phyloP scores from a whole-genome alignment of 1,140 invertebrate genomes.

The Euglossa dilemma region DNA sequence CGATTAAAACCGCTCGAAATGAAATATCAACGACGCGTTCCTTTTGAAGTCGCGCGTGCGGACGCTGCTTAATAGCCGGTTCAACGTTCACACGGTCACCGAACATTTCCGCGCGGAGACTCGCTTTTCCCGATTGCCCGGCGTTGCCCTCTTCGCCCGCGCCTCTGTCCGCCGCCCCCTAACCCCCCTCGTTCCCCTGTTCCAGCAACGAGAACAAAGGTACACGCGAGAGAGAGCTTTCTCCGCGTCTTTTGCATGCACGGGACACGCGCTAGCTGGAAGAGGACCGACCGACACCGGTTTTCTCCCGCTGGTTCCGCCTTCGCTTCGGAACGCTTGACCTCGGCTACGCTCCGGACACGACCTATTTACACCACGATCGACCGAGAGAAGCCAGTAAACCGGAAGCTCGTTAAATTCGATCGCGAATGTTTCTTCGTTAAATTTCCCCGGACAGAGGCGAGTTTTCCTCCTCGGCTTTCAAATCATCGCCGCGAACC shows the following conservation, averaged over 20 bases:
- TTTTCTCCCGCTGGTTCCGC: constrained; percentile 24
- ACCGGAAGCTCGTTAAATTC: constrained; percentile 52
- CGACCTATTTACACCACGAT: constrained; percentile 43
- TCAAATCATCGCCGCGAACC: not conserved
- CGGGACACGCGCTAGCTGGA: not conserved
- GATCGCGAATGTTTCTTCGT: constrained; percentile 48
- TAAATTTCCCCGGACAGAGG: not conserved
- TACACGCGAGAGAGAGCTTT: constrained; percentile 3
- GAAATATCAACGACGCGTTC: not conserved
- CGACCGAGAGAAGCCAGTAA: constrained; percentile 32
- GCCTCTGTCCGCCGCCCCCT: not conserved
- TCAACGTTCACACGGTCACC: constrained; percentile 36
- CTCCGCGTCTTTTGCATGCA: constrained; percentile 20
- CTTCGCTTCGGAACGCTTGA: constrained; percentile 33
- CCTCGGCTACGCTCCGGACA: constrained; percentile 40
- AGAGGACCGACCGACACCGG: constrained; percentile 19
- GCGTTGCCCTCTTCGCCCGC: not conserved
- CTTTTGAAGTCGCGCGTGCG: not conserved
- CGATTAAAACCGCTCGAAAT: not conserved
- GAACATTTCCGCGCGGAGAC: not conserved
- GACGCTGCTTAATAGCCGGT: not conserved
- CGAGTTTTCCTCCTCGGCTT: not conserved
- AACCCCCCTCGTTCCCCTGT: no score
- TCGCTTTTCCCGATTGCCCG: constrained; percentile 12
- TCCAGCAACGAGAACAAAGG: constrained; percentile 32